These are phyloP conservation scores for Bovichtus variegatus DNA, from an alignment of 2,797 vertebrate species.

Conservation along the genomic window DNA sequence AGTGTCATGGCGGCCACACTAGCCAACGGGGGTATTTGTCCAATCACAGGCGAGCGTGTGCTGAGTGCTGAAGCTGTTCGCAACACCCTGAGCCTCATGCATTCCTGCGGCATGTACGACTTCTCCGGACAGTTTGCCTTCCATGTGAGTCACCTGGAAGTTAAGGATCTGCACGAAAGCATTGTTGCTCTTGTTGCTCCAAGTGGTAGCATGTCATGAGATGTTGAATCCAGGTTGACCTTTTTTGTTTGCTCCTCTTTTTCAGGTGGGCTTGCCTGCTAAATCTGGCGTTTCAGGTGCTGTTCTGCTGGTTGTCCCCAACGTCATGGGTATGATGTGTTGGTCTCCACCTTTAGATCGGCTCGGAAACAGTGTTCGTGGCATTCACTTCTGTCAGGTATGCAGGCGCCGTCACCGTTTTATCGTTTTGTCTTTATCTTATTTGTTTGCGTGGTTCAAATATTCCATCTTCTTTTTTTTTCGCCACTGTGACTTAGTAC, in stretches of 20 bases:
- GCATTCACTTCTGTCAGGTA: constrained; percentile 93
- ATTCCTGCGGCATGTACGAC: constrained; percentile 95
- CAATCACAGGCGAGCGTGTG: constrained; percentile 90
- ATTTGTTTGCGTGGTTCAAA: not conserved
- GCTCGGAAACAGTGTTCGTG: constrained; percentile 91
- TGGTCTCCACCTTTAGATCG: constrained; percentile 92
- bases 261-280: constrained; percentile 92
- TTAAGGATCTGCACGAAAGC: not conserved
- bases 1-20: constrained; percentile 93
- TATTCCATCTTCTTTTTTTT: not conserved
- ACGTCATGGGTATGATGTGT: constrained; percentile 94
- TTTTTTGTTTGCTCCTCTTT: constrained; percentile 8
- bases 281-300: constrained; percentile 94
- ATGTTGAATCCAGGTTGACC: not conserved
- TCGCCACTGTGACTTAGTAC: too few species aligned
- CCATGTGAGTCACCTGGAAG: constrained; percentile 80
- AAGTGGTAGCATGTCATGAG: not conserved
- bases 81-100: constrained; percentile 94
- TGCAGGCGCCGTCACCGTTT: not conserved
- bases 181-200: not conserved
- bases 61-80: constrained; percentile 91
- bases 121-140: constrained; percentile 94
- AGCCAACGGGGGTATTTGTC: constrained; percentile 93
- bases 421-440: not conserved
- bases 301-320: constrained; percentile 92